Evolutionary conservation across 2,113 vertebrate species (phyloP), one percentile per base, ranked within the genome.

Genomic region (Mus pahari): DNA sequence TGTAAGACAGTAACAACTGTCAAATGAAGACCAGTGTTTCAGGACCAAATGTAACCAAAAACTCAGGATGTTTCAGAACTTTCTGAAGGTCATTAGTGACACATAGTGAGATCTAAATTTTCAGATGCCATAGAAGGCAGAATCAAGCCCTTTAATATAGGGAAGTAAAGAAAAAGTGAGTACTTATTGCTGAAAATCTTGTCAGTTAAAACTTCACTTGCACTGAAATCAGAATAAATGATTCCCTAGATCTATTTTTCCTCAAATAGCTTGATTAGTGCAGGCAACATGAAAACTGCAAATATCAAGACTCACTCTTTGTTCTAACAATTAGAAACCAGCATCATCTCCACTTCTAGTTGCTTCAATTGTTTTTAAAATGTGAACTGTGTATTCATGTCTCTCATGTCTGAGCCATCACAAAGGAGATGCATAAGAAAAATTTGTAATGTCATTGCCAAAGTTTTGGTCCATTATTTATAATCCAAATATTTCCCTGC

Each of bases 1-100:
- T 92, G 89, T 22, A 82, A 73, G 39, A 45, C 36, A 24, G 7
- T n/a, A 45, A 95, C 50, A 91, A 36, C 68, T 84, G 42, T 24
- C 66, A 74, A 53, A 92, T 71, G 81, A 86, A 88, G 96, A 10
- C 4, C 42, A 48, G 13, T 31, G 13, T 78, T 77, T 92, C 77
- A 28, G 58, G 36, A 90, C 66, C 64, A 94, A 96, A 68, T n/a
- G 42, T 88, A 90, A 95, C 33, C 17, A 77, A 95, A 95, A 95
- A 90, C 9, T 13, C 7, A 48, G 17, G 39, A 68, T 82, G 16
- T 42, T 0, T 48, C 70, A 50, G 39, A 94, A 75, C 73, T 81
- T 88, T 62, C 84, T 92, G 87, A 66, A 58, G 91, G 50, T 78
- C 55, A 86, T 91, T n/a, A 79, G n/a, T 84, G 95, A 89, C 70